Base-by-base conservation (phyloP, 1,140 invertebrate genomes). In the Macrostomum lignano region DNA sequence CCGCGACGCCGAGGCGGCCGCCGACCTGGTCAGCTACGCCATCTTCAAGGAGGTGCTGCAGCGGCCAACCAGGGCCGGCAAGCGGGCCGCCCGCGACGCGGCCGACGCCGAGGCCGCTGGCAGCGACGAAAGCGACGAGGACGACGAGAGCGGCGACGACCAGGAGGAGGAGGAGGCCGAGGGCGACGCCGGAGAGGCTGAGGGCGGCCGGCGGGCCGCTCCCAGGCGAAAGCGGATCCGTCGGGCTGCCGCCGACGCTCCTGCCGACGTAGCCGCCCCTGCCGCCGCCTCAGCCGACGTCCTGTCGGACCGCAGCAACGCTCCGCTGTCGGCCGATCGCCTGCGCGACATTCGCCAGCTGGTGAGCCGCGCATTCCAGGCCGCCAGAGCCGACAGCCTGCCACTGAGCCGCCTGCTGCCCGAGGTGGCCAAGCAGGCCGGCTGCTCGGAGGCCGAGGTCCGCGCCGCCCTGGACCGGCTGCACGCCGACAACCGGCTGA, bases 1-100 rank as follows among this genome's bases (percentile, higher is more conserved):
- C 9, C 24, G 26, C 14, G 32, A 33, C 20, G 32, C 32, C 3
- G 32, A 33, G 11, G 32, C 32, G 5, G 19, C 32, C 20, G 32
- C 19, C 20, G 19, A 33, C 20, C 20, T 33, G 4, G 9, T 33
- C 3, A 25, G 22, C 5, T 22, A 17, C 5, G 19, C 19, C 14
- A 14, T 33, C 26, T 33, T 33, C 22, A 33, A 33, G 19, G 32
- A 30, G 28, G 28, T 30, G 14, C 28, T 30, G 14, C n/a, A n/a
- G n/a, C n/a, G n/a, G n/a, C 15, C 28, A 7, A 30, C 15, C 9
- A 30, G 11, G 15, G 7, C 5, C 11, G 14, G 28, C 11, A 30
- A 30, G 13, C 15, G 28, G 11, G 13, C 6, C 6, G 11, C 6
- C 11, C 28, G 6, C 11, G 28, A 30, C 6, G 15, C 28, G 7